These are phyloP conservation scores for Oncorhynchus masou DNA, from an alignment of 2,113 vertebrate genomes.

Conservation along the genomic window DNA sequence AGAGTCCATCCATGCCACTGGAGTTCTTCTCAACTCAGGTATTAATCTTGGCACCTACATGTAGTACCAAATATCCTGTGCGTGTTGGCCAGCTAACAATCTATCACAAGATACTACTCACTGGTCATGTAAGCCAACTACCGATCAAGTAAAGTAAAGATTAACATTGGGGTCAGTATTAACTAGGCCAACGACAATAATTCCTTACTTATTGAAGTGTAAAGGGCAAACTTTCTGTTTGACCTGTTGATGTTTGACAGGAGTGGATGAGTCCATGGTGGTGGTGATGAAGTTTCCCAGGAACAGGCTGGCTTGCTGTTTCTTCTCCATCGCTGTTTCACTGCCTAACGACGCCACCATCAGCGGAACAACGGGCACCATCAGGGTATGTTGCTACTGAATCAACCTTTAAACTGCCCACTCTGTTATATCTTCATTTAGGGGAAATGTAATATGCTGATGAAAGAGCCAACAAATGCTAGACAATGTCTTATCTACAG, in stretches of 20 bases:
- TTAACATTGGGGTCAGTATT: neutral
- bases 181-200: neutral
- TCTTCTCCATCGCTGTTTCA: constrained; percentile 43
- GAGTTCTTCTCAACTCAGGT: constrained; percentile 70
- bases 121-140: too few relatives aligned
- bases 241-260: constrained; percentile 35
- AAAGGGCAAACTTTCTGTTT: neutral
- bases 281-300: constrained; percentile 68
- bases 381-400: constrained; percentile 58
- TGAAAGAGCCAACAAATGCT: neutral
- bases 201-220: neutral
- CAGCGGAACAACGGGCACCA: constrained; percentile 67
- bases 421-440: neutral
- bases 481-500: constrained; percentile 8
- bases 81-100: too few relatives aligned
- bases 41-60: constrained; percentile 6
- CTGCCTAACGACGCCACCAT: constrained; percentile 70
- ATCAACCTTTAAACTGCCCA: neutral
- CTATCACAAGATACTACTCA: neutral
- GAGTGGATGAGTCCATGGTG: constrained; percentile 65
- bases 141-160: neutral
- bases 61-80: neutral
- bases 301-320: constrained; percentile 62
- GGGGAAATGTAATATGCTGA: too few relatives aligned
- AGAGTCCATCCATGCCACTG: constrained; percentile 60